phyloP scores from a whole-genome alignment of 2,888 invertebrate species.

The Agrochola litura region DNA sequence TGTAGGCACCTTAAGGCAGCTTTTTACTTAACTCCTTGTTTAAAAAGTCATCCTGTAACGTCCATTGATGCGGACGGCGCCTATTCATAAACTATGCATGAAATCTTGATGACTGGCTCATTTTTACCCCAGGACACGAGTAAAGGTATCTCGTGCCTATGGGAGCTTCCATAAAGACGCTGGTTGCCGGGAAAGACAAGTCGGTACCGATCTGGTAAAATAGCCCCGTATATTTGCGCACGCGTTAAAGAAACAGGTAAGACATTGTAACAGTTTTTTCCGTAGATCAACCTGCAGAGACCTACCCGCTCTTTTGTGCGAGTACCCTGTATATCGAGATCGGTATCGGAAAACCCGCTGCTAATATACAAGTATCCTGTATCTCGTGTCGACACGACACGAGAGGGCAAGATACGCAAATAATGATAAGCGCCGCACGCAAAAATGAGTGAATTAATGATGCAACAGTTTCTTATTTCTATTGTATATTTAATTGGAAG shows the following conservation, averaged over 20 bases:
- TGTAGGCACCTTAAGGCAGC: background rate
- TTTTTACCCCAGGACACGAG: background rate
- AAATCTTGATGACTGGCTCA: background rate
- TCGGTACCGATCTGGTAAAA: background rate
- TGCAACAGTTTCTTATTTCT: slow-evolving; percentile 13
- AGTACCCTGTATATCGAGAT: background rate
- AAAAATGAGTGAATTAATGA: background rate
- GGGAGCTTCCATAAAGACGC: background rate
- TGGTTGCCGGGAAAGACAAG: no score
- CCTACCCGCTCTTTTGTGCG: background rate
- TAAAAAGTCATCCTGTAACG: background rate
- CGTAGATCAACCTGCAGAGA: background rate
- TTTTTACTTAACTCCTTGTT: slow-evolving; percentile 1
- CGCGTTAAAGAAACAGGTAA: background rate
- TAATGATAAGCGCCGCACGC: no score
- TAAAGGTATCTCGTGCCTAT: background rate
- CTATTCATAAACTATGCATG: background rate
- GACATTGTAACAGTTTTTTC: background rate
- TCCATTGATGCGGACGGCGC: background rate
- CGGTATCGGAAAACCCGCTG: no score
- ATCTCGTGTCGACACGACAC: background rate
- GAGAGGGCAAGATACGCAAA: background rate
- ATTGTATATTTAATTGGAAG: slow-evolving; percentile 33
- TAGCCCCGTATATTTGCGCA: background rate
- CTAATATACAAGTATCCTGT: background rate